Conservation (phyloP, 30 jellyfish, hydroid and myxozoan genomes). For the Pseudorhiza aurosa region DNA sequence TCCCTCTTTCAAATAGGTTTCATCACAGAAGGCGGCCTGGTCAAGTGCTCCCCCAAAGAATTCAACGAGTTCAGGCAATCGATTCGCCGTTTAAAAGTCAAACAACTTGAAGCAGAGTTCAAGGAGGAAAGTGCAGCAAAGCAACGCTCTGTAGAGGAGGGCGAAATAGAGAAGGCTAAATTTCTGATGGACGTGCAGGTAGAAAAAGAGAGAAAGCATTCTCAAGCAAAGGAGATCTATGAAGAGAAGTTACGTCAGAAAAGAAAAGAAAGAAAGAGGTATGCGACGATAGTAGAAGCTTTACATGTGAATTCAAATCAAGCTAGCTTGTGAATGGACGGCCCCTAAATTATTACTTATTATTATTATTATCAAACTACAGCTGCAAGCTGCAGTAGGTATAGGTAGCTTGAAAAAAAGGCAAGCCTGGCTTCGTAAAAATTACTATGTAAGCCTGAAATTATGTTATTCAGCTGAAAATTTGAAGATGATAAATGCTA, state of each 20-base stretch:
- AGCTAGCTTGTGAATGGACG: no score
- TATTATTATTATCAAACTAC: no score
- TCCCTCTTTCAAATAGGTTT: constrained; percentile 40
- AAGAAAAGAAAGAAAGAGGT: constrained; percentile 53
- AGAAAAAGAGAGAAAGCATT: constrained; percentile 53
- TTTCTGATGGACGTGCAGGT: constrained; percentile 41
- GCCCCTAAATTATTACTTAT: no score
- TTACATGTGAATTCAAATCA: no score
- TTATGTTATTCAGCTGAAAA: no score
- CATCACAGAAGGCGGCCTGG: constrained; percentile 84
- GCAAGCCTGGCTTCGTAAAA: no score
- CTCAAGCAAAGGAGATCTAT: constrained; percentile 23
- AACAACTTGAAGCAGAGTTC: constrained; percentile 34
- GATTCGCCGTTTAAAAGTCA: constrained; percentile 85
- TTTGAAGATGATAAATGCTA: no score
- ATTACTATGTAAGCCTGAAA: no score
- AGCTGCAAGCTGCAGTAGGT: no score
- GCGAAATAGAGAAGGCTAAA: background rate
- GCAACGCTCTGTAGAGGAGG: constrained; percentile 8
- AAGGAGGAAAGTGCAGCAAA: constrained; percentile 11
- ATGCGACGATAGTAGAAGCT: no score
- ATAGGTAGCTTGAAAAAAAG: no score
- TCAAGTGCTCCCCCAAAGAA: constrained; percentile 85
- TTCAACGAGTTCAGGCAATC: constrained; percentile 83
- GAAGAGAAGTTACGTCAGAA: constrained; percentile 49